A percentile compares a stretch with the other conserved stretches of the same genome.
Evolutionary conservation across 2,113 vertebrate species (phyloP).

Genomic region (Gymnobelideus leadbeateri): DNA sequence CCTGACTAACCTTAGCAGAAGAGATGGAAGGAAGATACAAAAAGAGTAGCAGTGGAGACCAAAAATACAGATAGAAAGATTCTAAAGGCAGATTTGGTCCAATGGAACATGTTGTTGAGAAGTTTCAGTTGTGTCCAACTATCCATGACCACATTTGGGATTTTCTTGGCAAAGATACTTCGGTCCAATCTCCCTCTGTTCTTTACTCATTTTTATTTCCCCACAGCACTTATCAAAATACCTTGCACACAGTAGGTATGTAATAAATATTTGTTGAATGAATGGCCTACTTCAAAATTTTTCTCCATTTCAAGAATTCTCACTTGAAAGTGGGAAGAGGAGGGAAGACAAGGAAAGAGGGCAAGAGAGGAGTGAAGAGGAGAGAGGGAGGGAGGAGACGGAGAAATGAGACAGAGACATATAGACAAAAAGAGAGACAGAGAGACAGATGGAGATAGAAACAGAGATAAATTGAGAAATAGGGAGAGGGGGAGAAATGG

Average conservation of each 20-base stretch:
- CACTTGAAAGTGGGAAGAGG: neutral
- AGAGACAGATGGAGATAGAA: neutral
- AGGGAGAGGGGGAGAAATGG: neutral
- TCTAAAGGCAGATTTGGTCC: neutral
- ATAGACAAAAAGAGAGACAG: neutral
- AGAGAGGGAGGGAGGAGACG: neutral
- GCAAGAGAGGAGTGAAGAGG: neutral
- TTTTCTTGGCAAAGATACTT: too few species aligned
- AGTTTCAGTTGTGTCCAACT: too few species aligned
- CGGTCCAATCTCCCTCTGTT: neutral
- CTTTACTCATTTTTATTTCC: neutral
- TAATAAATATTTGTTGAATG: neutral
- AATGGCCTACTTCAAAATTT: neutral
- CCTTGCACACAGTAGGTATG: neutral
- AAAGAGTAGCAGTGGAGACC: neutral
- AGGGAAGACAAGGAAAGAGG: neutral
- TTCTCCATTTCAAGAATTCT: neutral
- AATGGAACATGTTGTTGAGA: too few species aligned
- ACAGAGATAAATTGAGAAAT: neutral
- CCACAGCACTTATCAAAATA: neutral
- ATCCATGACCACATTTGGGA: too few species aligned
- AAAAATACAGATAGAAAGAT: neutral
- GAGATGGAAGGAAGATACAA: neutral
- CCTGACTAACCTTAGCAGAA: neutral
- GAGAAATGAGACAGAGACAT: neutral